Percentiles rank a stretch among this genome's conserved stretches.
Conservation (phyloP, 2,797 vertebrate species). For the Mus spretus region DNA sequence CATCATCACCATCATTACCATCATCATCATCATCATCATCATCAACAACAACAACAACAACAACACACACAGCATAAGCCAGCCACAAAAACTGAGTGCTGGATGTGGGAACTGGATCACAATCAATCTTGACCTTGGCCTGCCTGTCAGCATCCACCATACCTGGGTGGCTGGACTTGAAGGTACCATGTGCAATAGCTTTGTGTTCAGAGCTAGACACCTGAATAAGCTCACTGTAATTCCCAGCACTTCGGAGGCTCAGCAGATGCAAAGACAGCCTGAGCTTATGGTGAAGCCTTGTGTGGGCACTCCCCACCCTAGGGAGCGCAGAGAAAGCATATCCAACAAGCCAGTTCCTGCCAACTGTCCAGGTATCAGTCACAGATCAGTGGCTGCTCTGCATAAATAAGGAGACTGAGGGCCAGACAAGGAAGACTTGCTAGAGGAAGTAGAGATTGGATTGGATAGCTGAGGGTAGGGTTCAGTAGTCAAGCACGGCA, state of each 20-base stretch:
- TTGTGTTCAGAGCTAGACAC: not conserved
- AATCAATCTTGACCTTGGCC: accelerated
- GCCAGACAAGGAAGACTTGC: not conserved
- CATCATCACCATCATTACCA: accelerated
- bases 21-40: no score
- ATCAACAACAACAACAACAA: no score
- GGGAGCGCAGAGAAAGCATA: not conserved
- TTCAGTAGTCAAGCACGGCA: not conserved
- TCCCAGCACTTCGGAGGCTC: not conserved
- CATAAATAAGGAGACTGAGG: not conserved
- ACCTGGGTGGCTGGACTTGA: not conserved
- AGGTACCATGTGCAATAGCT: not conserved
- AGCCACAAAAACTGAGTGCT: not conserved
- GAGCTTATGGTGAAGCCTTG: no score
- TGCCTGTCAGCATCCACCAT: not conserved
- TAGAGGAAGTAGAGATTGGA: not conserved
- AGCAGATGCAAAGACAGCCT: not conserved
- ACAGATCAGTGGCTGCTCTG: not conserved
- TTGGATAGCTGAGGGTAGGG: not conserved
- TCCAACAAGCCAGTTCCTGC: no score
- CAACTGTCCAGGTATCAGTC: not conserved
- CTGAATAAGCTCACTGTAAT: no score
- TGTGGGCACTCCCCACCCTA: not conserved
- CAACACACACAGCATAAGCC: not conserved
- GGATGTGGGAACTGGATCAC: not conserved